Percentiles rank a stretch among this genome's conserved stretches.
These are phyloP conservation scores for Labeo calbasu DNA, from an alignment of 2,797 vertebrate species.

Conservation along the genomic window DNA sequence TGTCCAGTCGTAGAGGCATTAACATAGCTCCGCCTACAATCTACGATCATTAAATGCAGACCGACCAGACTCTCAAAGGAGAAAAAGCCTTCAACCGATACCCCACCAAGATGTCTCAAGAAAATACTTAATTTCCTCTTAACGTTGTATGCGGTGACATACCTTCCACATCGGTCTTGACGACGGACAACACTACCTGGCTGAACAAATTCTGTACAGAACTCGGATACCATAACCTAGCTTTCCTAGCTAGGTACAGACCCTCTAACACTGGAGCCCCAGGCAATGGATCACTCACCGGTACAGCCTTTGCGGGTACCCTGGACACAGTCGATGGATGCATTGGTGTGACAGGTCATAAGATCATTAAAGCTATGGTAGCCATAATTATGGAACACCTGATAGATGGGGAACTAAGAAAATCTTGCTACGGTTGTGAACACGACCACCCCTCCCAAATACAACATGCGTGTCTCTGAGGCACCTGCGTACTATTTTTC, in stretches of 20 bases:
- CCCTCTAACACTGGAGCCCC: too few species aligned
- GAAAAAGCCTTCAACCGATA: background rate
- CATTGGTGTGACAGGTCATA: background rate
- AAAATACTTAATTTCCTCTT: background rate
- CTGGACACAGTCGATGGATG: background rate
- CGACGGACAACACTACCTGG: background rate
- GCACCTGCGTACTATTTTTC: background rate
- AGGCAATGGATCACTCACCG: too few species aligned
- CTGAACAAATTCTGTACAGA: background rate
- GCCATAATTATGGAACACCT: background rate
- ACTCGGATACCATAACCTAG: background rate
- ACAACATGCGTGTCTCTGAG: background rate
- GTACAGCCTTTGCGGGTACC: background rate
- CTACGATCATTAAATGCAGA: background rate
- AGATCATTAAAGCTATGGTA: background rate
- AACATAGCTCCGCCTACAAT: background rate
- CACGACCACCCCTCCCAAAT: background rate
- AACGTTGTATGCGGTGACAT: too few species aligned
- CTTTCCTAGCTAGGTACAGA: background rate
- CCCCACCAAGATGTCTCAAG: background rate
- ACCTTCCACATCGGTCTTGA: too few species aligned
- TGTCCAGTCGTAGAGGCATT: rapidly evolving
- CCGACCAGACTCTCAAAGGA: too few species aligned
- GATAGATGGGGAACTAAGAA: background rate
- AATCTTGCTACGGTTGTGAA: background rate